Conservation (phyloP, 2,888 invertebrate species). For the Merodon equestris region DNA sequence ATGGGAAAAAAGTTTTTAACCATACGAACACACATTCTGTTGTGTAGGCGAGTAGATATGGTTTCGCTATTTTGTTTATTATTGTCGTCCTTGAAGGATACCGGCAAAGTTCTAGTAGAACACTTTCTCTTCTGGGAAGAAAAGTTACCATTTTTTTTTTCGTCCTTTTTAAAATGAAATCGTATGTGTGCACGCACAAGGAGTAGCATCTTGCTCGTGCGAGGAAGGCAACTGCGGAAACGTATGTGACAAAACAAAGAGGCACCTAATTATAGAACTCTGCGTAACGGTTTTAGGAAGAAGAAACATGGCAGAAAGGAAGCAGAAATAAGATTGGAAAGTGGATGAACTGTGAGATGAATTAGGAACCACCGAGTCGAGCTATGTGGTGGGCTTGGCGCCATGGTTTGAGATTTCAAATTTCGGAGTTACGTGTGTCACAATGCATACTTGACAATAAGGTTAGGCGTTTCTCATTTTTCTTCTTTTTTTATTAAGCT, state of each 20-base stretch:
- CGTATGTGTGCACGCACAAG: constrained; percentile 31
- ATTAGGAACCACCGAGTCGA: constrained; percentile 32
- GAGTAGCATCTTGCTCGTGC: background rate
- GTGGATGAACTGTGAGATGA: constrained; percentile 49
- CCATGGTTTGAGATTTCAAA: constrained; percentile 33
- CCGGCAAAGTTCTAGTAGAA: constrained; percentile 7
- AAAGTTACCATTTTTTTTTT: background rate
- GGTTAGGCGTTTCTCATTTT: background rate
- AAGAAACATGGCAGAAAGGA: constrained; percentile 1
- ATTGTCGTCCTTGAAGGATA: background rate
- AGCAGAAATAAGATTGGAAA: constrained; percentile 2
- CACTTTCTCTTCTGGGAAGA: constrained; percentile 32
- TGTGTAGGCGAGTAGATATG: background rate
- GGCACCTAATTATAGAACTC: constrained; percentile 20
- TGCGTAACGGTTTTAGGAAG: constrained; percentile 32
- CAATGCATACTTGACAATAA: constrained; percentile 63
- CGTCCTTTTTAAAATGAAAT: constrained; percentile 53
- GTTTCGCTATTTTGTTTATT: background rate
- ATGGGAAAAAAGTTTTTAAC: constrained; percentile 38
- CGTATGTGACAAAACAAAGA: constrained; percentile 16
- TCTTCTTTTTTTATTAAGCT: no score
- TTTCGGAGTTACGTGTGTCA: constrained; percentile 40
- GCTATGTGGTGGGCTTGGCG: background rate
- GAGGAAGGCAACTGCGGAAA: background rate
- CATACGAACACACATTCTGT: constrained; percentile 4